These are phyloP conservation scores for Chaetophractus vellerosus DNA, from an alignment of 2,797 vertebrate species.

Conservation along the genomic window DNA sequence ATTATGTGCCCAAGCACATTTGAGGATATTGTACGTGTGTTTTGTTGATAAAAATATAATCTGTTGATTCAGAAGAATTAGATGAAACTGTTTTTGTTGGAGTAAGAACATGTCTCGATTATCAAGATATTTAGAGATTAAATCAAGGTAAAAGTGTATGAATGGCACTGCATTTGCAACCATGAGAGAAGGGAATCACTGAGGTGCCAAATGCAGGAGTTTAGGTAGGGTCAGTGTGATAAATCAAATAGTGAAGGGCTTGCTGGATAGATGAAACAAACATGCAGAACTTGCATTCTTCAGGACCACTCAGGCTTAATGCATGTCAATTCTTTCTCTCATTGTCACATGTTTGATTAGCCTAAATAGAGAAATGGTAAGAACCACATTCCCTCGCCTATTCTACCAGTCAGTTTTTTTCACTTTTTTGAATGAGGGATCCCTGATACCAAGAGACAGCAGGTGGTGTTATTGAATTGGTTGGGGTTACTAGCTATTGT, in stretches of 20 bases:
- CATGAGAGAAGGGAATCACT: not conserved
- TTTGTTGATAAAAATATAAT: slow-evolving; percentile 38
- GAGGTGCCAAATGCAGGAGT: not conserved
- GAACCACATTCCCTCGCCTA: not conserved
- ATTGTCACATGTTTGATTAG: not conserved
- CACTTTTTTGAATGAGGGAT: not conserved
- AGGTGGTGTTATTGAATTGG: not conserved
- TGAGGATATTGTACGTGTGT: not conserved
- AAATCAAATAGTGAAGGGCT: not conserved
- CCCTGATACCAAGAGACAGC: not conserved
- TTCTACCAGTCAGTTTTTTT: not conserved
- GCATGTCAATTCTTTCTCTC: not conserved
- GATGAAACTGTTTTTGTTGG: slow-evolving; percentile 23
- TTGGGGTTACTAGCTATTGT: not conserved
- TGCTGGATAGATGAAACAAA: not conserved
- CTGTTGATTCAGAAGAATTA: slow-evolving; percentile 24
- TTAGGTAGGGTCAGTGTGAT: not conserved
- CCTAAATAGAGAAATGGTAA: not conserved
- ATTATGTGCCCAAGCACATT: slow-evolving; percentile 14
- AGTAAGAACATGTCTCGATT: slow-evolving; percentile 7
- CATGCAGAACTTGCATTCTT: not conserved
- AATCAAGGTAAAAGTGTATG: slow-evolving; percentile 28
- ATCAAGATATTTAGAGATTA: slow-evolving; percentile 33
- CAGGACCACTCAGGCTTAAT: not conserved
- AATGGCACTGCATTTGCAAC: not conserved